Percentiles rank a stretch among this genome's conserved stretches.
Evolutionary conservation across 2,797 vertebrate genomes (phyloP).

Genomic region (Ctenopoma multispine): DNA sequence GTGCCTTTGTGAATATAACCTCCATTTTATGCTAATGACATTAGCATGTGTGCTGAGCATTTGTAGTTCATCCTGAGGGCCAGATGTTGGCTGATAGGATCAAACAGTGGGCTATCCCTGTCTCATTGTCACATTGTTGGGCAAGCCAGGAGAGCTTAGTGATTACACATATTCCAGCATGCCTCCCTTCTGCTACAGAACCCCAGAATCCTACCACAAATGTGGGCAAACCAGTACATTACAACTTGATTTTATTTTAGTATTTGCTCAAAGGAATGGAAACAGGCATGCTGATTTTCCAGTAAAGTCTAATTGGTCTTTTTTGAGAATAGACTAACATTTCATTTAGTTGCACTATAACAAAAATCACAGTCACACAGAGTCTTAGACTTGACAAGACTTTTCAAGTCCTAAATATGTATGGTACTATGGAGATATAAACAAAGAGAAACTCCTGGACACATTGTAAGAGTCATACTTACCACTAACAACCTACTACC

Average conservation of each 20-base stretch:
- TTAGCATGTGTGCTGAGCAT: constrained; percentile 82
- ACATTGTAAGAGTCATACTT: not conserved
- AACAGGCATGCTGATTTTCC: constrained; percentile 24
- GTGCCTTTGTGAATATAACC: constrained; percentile 72
- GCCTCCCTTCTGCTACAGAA: constrained; percentile 53
- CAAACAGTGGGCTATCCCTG: constrained; percentile 61
- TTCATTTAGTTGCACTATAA: not conserved
- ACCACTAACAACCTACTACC: constrained; percentile 6
- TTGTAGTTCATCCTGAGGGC: constrained; percentile 75
- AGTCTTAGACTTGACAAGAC: not conserved
- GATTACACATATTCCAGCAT: constrained; percentile 53
- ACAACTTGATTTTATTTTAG: constrained; percentile 37
- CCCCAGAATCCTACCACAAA: constrained; percentile 52
- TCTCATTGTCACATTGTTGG: constrained; percentile 63
- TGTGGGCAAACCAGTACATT: constrained; percentile 31
- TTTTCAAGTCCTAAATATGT: not conserved
- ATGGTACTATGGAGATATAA: not conserved
- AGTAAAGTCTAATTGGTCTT: constrained; percentile 10
- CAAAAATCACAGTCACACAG: no score
- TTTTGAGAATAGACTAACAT: not conserved
- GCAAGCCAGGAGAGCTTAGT: constrained; percentile 49
- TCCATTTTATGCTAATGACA: constrained; percentile 79
- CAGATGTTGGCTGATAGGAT: constrained; percentile 80
- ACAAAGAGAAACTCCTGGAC: constrained; percentile 7
- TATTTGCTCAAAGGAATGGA: constrained; percentile 13